Evolutionary conservation across 2,113 vertebrate species (phyloP).

Genomic region (Nansenia antarctica): DNA sequence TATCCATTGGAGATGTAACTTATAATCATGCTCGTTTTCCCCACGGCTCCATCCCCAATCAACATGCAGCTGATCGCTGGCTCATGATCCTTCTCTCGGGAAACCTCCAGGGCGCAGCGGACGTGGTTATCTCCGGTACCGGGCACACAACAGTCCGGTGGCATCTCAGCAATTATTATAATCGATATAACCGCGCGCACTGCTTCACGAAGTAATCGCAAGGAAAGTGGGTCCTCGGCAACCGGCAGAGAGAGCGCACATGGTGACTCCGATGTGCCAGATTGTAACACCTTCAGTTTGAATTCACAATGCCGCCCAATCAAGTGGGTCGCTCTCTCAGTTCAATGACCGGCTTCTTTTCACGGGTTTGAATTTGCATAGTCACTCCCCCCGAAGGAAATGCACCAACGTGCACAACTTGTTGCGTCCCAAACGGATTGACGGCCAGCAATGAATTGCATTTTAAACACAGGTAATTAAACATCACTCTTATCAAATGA

Average conservation of each 20-base stretch:
- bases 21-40: constrained; percentile 73
- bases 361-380: not conserved
- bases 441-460: too few relatives aligned
- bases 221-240: not conserved
- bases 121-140: not conserved
- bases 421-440: too few relatives aligned
- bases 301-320: constrained; percentile 17
- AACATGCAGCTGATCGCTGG: constrained; percentile 70
- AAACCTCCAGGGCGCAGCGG: not conserved
- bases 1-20: constrained; percentile 76
- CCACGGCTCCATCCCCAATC: constrained; percentile 73
- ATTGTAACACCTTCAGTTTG: constrained; percentile 2
- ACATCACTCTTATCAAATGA: too few relatives aligned
- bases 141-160: not conserved
- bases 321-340: not conserved
- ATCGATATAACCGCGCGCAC: not conserved
- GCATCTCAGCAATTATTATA: not conserved
- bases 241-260: not conserved
- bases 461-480: too few relatives aligned
- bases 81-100: constrained; percentile 51
- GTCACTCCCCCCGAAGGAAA: too few relatives aligned
- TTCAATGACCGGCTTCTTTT: not conserved
- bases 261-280: not conserved
- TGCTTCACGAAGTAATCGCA: not conserved
- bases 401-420: too few relatives aligned